Evolutionary conservation across 2,797 vertebrate genomes (phyloP).

Genomic region (Melanotaenia trifasciata): DNA sequence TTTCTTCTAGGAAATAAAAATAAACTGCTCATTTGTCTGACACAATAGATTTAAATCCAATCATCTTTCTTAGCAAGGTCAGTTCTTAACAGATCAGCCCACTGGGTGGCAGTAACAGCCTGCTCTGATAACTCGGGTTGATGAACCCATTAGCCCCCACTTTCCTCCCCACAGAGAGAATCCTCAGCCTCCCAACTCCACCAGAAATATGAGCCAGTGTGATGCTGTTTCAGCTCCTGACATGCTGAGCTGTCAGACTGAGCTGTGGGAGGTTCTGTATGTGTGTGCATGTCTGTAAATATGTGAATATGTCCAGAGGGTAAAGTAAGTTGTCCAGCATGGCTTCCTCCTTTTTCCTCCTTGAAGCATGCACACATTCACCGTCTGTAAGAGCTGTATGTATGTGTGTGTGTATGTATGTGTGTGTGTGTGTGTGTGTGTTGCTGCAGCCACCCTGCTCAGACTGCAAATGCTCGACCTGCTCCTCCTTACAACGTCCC

Average conservation of each 20-base stretch:
- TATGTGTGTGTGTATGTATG: constrained; percentile 12
- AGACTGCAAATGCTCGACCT: constrained; percentile 70
- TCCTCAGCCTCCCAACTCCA: constrained; percentile 46
- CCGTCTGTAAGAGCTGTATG: constrained; percentile 16
- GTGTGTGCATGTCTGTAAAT: constrained; percentile 19
- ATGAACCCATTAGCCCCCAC: constrained; percentile 68
- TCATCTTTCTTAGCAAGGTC: background rate
- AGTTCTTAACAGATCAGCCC: constrained; percentile 11
- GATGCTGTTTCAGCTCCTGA: constrained; percentile 54
- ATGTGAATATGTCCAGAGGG: constrained; percentile 19
- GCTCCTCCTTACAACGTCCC: constrained; percentile 74
- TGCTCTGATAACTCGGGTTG: constrained; percentile 5
- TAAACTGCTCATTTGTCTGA: too few species aligned
- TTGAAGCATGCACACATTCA: constrained; percentile 24
- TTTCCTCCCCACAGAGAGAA: constrained; percentile 44
- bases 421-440: constrained; percentile 1
- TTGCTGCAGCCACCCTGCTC: constrained; percentile 52
- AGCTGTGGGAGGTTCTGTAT: constrained; percentile 21
- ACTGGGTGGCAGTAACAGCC: constrained; percentile 69
- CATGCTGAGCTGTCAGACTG: constrained; percentile 36
- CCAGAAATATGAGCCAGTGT: constrained; percentile 51
- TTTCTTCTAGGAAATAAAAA: too few species aligned
- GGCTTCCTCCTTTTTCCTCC: constrained; percentile 16
- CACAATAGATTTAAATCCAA: too few species aligned
- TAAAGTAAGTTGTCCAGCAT: constrained; percentile 30